Base-by-base conservation (phyloP, 23 tunicate species). In the Clavelina lepadiformis region DNA sequence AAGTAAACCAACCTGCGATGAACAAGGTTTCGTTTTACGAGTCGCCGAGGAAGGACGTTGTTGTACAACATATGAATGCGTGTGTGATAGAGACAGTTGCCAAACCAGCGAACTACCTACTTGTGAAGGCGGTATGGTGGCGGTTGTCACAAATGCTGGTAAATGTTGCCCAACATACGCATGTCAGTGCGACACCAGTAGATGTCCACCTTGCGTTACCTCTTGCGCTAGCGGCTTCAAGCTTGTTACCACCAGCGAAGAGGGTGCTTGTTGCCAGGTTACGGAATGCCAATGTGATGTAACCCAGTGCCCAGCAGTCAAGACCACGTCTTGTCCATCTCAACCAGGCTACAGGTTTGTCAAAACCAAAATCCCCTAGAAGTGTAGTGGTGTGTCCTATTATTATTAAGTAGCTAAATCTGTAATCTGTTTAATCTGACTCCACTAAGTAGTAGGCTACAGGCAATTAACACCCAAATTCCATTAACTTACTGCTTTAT, bases 201-300 rank as follows among this genome's bases (percentile, higher is more conserved):
- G 56, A 62, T 94, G 99, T 64, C 79, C 46, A 56, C 83, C 98
- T 36, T 52, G 65, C 23, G 73, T 65, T 20, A 56, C 75, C 33
- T 69, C 73, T 26, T 93, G 98, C 63, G 83, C 83, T 3, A 50
- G 30, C 35, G 94, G 94, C 19, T 89, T 51, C 67, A 79, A 58
- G 26, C 64, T 61, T 56, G 83, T 85, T 1, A 50, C 33, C 5
- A 67, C 76, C n/a, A 84, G 92, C 56, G 49, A 47, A 22, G 52
- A 56, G 0, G 79, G 60, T 28, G 95, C 78, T 31, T 93, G 98
- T 71, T 93, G 98, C 63, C 79, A 55, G 13, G 69, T 55, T 6
- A 86, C 81, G 47, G 94, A 83, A 59, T 93, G 98, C 61, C 59
- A 72, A 49, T 93, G 98, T 62, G 98, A 93, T 60, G 78, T 33